Conservation (phyloP, 2,797 vertebrate genomes). For the Gallirallus australis region DNA sequence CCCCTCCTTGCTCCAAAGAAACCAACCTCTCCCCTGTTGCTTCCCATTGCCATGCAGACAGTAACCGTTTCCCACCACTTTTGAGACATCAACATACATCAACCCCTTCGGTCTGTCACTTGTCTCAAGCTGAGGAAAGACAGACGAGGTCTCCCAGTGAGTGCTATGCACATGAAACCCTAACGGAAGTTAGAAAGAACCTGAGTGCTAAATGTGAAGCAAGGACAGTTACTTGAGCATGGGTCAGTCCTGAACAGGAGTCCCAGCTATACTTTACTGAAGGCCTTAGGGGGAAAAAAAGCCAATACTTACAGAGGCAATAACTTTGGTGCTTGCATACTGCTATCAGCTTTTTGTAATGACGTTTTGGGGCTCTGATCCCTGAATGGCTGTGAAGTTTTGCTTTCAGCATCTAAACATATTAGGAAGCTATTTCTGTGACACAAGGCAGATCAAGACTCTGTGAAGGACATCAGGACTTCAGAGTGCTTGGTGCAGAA, state of each 20-base stretch:
- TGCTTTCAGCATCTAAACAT: conserved; percentile 26
- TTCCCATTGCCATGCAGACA: background rate
- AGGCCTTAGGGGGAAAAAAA: background rate
- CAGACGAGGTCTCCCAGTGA: background rate
- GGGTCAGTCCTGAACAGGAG: background rate
- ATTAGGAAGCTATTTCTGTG: conserved; percentile 7
- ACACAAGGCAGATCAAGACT: background rate
- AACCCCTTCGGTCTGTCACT: no score
- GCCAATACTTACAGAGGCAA: background rate
- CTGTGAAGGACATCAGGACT: conserved; percentile 3
- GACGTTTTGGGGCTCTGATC: background rate
- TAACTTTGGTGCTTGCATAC: background rate
- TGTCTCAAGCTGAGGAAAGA: background rate
- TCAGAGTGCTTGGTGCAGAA: background rate
- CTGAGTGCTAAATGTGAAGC: background rate
- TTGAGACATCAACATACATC: no score
- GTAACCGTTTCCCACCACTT: no score
- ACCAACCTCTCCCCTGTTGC: no score
- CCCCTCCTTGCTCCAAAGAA: no score
- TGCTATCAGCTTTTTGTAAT: background rate
- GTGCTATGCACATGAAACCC: background rate
- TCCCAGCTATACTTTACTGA: background rate
- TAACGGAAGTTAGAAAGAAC: background rate
- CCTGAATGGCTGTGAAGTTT: conserved; percentile 11
- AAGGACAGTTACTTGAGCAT: background rate